Base-by-base conservation (phyloP, 92 coral and sea anemone species). In the Porites cylindrica region DNA sequence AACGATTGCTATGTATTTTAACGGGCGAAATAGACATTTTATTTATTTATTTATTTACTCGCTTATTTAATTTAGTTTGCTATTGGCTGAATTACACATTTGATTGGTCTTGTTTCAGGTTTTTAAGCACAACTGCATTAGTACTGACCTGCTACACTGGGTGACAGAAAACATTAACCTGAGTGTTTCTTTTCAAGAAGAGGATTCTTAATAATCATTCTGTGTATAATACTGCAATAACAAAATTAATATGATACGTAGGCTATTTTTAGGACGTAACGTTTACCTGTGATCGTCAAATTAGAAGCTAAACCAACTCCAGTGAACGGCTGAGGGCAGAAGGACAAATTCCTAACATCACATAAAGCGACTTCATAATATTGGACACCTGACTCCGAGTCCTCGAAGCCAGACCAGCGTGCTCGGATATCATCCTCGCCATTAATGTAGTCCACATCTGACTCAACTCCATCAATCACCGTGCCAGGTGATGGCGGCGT, bases 401-500 rank as follows among this genome's bases (percentile, higher is more conserved):
- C 99, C 43, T 70, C 66, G 76, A 97, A 97, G 29, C 87, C 88
- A 38, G 78, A 80, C 99, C 99, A 97, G 63, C 84, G 92, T 5
- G 89, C 94, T 18, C 74, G 50, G 67, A 95, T 71, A 62, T 92
- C 92, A 87, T 89, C 85, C 47, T 88, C 94, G 7, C 94, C 98
- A 23, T 78, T 60, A 10, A 92, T 51, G 89, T 67, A 97, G 82
- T 95, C 93, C 26, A 92, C 61, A 52, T 95, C 98, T 18, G 62
- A 72, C 3, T 71, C 73, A 79, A 83, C 84, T 70, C 98, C 97
- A 70, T 88, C 97, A 43, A 86, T 72, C 16, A 95, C 98, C 24
- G 61, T 66, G 1, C 99, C 99, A 14, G 94, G 60, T 14, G 20
- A 38, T 2, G 99, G 99, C 21, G 97, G 96, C 63, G 95, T 97